Conservation (phyloP, 2,888 invertebrate species). For the Sesamia inferens region DNA sequence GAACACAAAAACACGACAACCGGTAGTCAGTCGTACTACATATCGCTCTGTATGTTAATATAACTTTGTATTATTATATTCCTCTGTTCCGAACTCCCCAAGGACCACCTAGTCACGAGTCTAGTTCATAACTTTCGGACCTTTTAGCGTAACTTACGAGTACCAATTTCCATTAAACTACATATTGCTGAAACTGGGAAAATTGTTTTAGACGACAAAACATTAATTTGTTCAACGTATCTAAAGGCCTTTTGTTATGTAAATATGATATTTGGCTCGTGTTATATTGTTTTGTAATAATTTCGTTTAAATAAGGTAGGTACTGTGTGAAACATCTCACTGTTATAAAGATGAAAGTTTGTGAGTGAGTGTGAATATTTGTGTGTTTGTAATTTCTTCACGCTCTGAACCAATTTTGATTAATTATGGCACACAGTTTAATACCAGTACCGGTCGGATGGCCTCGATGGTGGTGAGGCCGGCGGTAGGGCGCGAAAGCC, state of each 20-base stretch:
- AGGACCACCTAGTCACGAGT: neutral
- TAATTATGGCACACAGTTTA: too few species aligned
- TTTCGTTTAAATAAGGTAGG: neutral
- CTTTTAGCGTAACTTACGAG: slow-evolving; percentile 30
- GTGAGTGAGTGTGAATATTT: too few species aligned
- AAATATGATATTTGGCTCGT: slow-evolving; percentile 1
- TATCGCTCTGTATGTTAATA: neutral
- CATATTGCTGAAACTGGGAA: slow-evolving; percentile 19
- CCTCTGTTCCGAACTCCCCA: neutral
- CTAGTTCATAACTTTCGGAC: slow-evolving; percentile 40
- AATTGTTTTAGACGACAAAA: slow-evolving; percentile 31
- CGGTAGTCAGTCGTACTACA: neutral
- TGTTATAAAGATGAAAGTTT: too few species aligned
- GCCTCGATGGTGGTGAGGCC: too few species aligned
- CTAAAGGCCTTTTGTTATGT: slow-evolving; percentile 19
- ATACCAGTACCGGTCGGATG: too few species aligned
- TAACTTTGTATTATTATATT: slow-evolving; percentile 33
- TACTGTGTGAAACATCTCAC: neutral
- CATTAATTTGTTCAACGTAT: slow-evolving; percentile 19
- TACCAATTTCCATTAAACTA: slow-evolving; percentile 37
- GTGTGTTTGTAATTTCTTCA: too few species aligned
- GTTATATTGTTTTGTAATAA: neutral
- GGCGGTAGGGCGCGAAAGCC: too few species aligned
- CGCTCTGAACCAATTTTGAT: too few species aligned
- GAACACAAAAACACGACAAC: neutral